Base-by-base conservation (phyloP, 2,113 vertebrate species). In the Antigone vipio region DNA sequence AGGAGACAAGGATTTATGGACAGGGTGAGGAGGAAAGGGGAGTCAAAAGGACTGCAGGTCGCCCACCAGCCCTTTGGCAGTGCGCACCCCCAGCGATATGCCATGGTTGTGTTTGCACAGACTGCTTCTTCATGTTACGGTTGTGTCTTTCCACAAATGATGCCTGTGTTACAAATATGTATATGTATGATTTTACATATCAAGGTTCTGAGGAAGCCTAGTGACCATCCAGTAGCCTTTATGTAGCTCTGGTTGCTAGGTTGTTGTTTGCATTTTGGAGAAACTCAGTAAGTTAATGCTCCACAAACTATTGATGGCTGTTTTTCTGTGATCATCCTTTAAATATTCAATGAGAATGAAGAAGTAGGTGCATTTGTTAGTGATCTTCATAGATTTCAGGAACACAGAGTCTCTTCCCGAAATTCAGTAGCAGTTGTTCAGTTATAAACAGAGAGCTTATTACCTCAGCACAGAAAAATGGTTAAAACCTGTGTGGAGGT, bases 21-120 rank as follows among this genome's bases (percentile, higher is more conserved):
- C 34, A 49, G 5, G 12, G 27, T 49, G 38, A 73, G 50, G 24
- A 88, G 44, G 20, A 88, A 87, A 82, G 26, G 6, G 17, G 11
- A 55, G 3, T 52, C n/a, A 23, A 58, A 86, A 56, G 8, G 11
- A 8, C 42, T 76, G 14, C 19, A 59, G 11, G 22, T 86, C 1
- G 5, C 15, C 8, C 32, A 55, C 38, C 45, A 63, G 23, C 22
- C 29, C 30, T 67, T 29, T 38, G 30, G 9, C 13, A 38, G 26
- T 35, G 9, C n/a, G 23, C 0, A 4, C 14, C 20, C 16, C 12
- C 32, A 59, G 23, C 45, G 16, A 6, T 0, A 3, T 59, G 16
- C 35, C 18, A 2, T 11, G 24, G 18, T 23, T 77, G 24, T 16
- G 55, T 92, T 96, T 77, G 38, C n/a, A n/a, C 6, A 45, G n/a